A percentile compares a stretch with the other conserved stretches of the same genome.
Evolutionary conservation across 1,140 invertebrate genomes (phyloP).

Genomic region (Zaprionus africanus): DNA sequence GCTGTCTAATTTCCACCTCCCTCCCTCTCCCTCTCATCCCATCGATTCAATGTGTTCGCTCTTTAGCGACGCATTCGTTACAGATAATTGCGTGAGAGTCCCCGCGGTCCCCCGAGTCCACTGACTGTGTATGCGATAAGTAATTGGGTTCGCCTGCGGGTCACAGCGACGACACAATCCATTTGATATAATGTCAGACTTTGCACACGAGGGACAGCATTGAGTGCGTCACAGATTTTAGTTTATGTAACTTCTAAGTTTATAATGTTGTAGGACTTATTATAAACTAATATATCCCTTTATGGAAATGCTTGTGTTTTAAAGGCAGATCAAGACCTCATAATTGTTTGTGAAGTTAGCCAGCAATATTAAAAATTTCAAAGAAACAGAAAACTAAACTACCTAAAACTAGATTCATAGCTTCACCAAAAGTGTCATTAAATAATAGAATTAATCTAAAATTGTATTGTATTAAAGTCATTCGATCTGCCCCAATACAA

Average conservation of each 20-base stretch:
- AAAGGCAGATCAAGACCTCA: too few species aligned
- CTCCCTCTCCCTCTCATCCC: neutral
- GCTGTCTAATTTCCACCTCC: constrained; percentile 6
- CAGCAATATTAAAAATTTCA: too few species aligned
- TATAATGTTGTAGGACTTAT: neutral
- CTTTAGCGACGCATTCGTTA: neutral
- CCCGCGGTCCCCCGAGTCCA: neutral
- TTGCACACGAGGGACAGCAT: neutral
- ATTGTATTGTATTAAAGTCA: too few species aligned
- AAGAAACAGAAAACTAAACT: too few species aligned
- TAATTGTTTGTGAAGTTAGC: too few species aligned
- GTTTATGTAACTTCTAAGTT: neutral
- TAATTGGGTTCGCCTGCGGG: neutral
- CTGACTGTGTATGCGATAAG: neutral
- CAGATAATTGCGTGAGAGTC: constrained; percentile 9
- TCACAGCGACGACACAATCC: neutral
- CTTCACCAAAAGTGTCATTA: too few species aligned
- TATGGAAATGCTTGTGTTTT: too few species aligned
- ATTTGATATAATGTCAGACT: neutral
- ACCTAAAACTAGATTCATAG: too few species aligned
- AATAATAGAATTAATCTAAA: too few species aligned
- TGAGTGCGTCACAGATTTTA: neutral
- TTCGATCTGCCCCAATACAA: too few species aligned
- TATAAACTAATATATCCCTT: too few species aligned
- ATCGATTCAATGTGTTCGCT: neutral